These are phyloP conservation scores for Lanius ludovicianus DNA, from an alignment of 2,113 vertebrate genomes.

Conservation along the genomic window DNA sequence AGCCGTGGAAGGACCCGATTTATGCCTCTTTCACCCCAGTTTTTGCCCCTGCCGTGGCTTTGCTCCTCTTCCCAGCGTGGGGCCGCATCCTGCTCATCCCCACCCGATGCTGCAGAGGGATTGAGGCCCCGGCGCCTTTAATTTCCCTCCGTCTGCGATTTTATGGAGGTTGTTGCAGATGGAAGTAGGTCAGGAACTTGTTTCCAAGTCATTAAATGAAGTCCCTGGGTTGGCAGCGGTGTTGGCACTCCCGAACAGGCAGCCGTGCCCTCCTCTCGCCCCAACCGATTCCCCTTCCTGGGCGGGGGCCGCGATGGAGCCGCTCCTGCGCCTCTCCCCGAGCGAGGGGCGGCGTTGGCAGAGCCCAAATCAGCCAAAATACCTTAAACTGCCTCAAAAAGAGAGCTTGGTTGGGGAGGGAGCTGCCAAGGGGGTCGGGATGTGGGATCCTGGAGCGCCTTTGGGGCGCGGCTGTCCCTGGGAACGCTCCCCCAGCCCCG, in stretches of 20 bases:
- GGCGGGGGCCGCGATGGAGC: neutral
- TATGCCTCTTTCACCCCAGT: neutral
- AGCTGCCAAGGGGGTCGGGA: accelerated
- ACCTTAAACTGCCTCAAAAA: neutral
- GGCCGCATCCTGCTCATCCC: neutral
- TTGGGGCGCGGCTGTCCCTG: neutral
- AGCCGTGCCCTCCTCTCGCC: neutral
- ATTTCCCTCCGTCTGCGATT: neutral
- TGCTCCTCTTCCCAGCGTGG: neutral
- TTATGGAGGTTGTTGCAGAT: neutral
- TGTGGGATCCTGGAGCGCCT: neutral
- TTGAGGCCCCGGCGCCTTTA: neutral
- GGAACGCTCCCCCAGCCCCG: neutral
- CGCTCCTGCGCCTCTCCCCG: neutral
- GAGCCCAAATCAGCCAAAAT: neutral
- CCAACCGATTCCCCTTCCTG: neutral
- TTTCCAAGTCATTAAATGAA: constrained; percentile 46
- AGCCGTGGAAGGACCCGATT: neutral
- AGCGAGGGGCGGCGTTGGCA: accelerated
- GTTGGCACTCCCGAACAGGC: constrained; percentile 10
- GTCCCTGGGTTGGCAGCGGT: constrained; percentile 11
- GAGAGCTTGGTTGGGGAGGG: accelerated
- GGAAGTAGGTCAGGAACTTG: constrained; percentile 58
- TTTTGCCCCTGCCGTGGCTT: neutral
- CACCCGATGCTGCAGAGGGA: accelerated